phyloP scores from a whole-genome alignment of 1,140 invertebrate species.

The Apis florea region DNA sequence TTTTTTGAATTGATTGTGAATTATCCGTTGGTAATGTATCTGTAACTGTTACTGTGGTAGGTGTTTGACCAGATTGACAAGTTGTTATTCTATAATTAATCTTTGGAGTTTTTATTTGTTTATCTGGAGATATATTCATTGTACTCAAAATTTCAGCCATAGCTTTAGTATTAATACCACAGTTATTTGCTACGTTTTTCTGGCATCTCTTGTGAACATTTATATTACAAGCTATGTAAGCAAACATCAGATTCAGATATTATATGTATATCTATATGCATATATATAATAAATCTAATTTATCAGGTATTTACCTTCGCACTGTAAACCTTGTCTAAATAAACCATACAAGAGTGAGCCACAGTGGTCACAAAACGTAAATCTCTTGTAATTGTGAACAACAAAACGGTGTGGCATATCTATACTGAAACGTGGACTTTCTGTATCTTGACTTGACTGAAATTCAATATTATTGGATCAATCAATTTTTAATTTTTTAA shows the following conservation, averaged over 20 bases:
- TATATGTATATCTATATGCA: conserved; percentile 2
- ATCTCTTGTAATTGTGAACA: conserved; percentile 97
- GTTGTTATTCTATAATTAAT: conserved; percentile 70
- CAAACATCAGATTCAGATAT: conserved; percentile 27
- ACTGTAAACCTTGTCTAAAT: conserved; percentile 97
- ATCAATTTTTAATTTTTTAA: neutral
- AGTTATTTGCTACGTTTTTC: conserved; percentile 99
- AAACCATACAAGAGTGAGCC: conserved; percentile 98
- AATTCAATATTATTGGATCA: neutral
- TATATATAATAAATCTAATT: conserved; percentile 2
- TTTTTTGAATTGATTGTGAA: conserved; percentile 44
- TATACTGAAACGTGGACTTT: conserved; percentile 95
- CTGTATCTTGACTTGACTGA: conserved; percentile 79
- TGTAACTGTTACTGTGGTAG: conserved; percentile 47
- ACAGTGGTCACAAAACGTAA: conserved; percentile 99
- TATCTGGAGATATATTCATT: conserved; percentile 96
- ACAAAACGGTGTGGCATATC: conserved; percentile 98
- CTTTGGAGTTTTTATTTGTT: conserved; percentile 85
- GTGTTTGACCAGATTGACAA: conserved; percentile 47
- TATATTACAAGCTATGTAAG: conserved; percentile 90
- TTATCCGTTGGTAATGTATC: conserved; percentile 56
- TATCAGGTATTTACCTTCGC: conserved; percentile 87
- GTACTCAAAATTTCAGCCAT: conserved; percentile 95
- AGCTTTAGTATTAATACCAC: conserved; percentile 98
- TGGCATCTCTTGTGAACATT: conserved; percentile 99